Percentiles rank a stretch among this genome's conserved stretches.
Evolutionary conservation across 2,888 invertebrate species (phyloP).

Genomic region (Ptilodon capucinus): DNA sequence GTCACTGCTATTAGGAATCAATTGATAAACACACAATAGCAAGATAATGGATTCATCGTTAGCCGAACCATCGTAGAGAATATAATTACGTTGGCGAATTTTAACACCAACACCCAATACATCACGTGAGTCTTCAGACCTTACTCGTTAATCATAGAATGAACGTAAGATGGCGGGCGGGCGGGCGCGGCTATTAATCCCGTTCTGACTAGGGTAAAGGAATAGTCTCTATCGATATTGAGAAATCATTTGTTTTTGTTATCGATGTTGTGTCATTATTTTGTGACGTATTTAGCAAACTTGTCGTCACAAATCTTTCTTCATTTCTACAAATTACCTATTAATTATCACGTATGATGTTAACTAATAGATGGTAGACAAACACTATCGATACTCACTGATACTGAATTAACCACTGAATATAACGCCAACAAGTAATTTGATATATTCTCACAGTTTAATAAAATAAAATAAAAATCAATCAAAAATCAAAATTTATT

Average conservation of each 20-base stretch:
- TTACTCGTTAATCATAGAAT: constrained; percentile 43
- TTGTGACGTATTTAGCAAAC: too few species aligned
- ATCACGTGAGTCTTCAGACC: constrained; percentile 28
- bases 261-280: neutral
- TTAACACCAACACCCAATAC: constrained; percentile 33
- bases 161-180: constrained; percentile 21
- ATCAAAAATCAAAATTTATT: too few species aligned
- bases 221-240: neutral
- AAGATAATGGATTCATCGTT: neutral
- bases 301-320: too few species aligned
- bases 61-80: constrained; percentile 11
- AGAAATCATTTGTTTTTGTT: neutral
- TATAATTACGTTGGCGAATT: constrained; percentile 36
- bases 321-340: too few species aligned
- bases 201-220: constrained; percentile 16
- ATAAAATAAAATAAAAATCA: too few species aligned
- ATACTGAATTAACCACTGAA: too few species aligned
- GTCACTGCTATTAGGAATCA: neutral
- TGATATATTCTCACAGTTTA: too few species aligned
- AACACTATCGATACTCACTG: too few species aligned
- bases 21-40: neutral
- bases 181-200: constrained; percentile 48
- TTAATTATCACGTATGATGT: too few species aligned
- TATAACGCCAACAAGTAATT: too few species aligned
- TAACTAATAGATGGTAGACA: too few species aligned